These are phyloP conservation scores for Tricholaema leucomelas DNA, from an alignment of 2,113 vertebrate species.

Conservation along the genomic window DNA sequence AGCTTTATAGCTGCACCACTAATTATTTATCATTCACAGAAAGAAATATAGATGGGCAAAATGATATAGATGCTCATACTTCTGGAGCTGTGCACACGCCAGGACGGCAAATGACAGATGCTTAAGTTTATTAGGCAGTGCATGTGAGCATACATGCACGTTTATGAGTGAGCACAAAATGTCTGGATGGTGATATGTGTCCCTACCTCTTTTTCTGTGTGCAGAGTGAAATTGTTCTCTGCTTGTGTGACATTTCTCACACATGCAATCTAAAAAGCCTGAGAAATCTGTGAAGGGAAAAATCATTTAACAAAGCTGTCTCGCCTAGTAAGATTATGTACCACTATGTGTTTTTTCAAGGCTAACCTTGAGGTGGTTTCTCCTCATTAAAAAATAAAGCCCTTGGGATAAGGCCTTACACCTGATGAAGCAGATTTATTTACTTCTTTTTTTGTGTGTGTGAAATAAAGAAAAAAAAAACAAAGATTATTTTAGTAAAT, in stretches of 20 bases:
- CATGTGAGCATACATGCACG: neutral
- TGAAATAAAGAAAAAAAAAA: neutral
- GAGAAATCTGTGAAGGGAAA: constrained; percentile 21
- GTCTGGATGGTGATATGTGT: neutral
- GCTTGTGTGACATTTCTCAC: neutral
- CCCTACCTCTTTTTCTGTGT: neutral
- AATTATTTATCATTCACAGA: constrained; percentile 83
- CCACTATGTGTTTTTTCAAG: constrained; percentile 1
- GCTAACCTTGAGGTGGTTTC: constrained; percentile 28
- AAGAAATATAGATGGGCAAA: constrained; percentile 59
- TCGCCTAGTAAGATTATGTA: neutral
- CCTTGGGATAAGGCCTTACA: constrained; percentile 31
- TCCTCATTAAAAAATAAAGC: constrained; percentile 58
- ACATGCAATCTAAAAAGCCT: neutral
- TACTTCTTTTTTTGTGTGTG: too few relatives aligned
- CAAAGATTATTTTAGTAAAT: neutral
- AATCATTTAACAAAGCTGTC: constrained; percentile 40
- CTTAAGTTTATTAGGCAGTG: neutral
- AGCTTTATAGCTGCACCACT: constrained; percentile 80
- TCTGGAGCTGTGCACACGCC: neutral
- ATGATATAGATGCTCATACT: constrained; percentile 28
- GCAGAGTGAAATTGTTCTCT: neutral
- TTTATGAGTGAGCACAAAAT: neutral
- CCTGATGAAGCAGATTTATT: neutral
- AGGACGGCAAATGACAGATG: neutral